Evolutionary conservation across 2,888 invertebrate species (phyloP), one percentile per base, ranked within the genome.

Genomic region (Latrodectus elegans): DNA sequence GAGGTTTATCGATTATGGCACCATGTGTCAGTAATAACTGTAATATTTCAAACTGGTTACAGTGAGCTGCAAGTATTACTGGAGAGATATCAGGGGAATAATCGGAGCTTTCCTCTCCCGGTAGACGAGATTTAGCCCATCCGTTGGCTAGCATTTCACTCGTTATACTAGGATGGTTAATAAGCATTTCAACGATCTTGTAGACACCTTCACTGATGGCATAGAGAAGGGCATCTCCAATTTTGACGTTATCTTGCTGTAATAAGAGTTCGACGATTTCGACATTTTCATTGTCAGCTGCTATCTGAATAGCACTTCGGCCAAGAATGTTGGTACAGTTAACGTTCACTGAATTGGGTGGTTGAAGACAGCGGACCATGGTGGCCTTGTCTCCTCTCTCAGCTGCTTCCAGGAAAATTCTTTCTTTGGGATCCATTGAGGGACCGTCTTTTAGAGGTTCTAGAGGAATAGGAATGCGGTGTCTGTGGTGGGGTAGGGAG

Each of bases 31-130:
- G 90, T 60, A 94, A 91, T 90, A 94, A 92, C 91, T 94, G 93
- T 4, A 94, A 92, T 84, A 94, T 94, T 90, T 94, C 94, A 91
- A 94, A 94, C 91, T 94, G 94, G 90, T 94, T 93, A 90, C 93
- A 93, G 89, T 93, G 93, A 14, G 93, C 93, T 4, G 93, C 93
- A 60, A 93, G 91, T 85, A 93, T 93, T 77, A 93, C 92, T 1
- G 93, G 93, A 0, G 93, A 93, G 67, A 93, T 93, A 88, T 93
- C 93, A 0, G 93, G 92, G 3, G 93, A 93, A 89, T 93, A 94
- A 90, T 94, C 94, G 26, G 92, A 92, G 83, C 92, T 92, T 88
- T 93, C 93, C 73, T 93, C 91, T 22, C 89, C 90, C 1, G 89
- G 83, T n/a, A 89, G 79, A 71, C 90, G 90, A 74, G 92, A 91